phyloP scores from a whole-genome alignment of 2,113 vertebrate species.

The Lepisosteus osseus region DNA sequence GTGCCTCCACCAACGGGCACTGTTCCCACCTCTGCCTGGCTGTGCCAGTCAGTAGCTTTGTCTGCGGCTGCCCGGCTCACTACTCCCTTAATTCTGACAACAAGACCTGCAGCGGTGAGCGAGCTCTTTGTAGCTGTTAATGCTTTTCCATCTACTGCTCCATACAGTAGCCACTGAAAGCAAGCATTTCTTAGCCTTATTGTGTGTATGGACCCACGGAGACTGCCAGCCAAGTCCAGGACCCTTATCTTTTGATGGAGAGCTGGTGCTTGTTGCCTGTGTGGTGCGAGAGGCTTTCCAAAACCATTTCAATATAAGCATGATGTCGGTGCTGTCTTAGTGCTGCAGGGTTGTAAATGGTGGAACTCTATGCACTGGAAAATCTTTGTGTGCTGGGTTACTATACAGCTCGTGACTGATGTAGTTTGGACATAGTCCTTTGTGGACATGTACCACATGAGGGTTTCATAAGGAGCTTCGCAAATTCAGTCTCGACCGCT shows the following conservation, averaged over 20 bases:
- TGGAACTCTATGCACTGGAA: too few relatives aligned
- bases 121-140: too few relatives aligned
- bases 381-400: too few relatives aligned
- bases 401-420: too few relatives aligned
- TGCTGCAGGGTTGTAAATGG: too few relatives aligned
- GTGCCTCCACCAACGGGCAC: constrained; percentile 89
- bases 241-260: not conserved
- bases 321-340: too few relatives aligned
- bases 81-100: constrained; percentile 92
- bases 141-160: too few relatives aligned
- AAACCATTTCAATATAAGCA: too few relatives aligned
- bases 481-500: too few relatives aligned
- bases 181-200: not conserved
- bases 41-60: constrained; percentile 80
- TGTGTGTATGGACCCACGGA: not conserved
- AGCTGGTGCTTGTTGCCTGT: not conserved
- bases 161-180: not conserved
- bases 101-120: constrained; percentile 93
- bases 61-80: constrained; percentile 93
- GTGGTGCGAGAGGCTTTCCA: not conserved
- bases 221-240: not conserved
- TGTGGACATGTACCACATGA: too few relatives aligned
- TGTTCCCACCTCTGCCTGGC: constrained; percentile 95
- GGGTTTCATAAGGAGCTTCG: too few relatives aligned
- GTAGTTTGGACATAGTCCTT: too few relatives aligned